These are phyloP conservation scores for Ormyrus rosae DNA, from an alignment of 2,888 invertebrate genomes.

Conservation along the genomic window DNA sequence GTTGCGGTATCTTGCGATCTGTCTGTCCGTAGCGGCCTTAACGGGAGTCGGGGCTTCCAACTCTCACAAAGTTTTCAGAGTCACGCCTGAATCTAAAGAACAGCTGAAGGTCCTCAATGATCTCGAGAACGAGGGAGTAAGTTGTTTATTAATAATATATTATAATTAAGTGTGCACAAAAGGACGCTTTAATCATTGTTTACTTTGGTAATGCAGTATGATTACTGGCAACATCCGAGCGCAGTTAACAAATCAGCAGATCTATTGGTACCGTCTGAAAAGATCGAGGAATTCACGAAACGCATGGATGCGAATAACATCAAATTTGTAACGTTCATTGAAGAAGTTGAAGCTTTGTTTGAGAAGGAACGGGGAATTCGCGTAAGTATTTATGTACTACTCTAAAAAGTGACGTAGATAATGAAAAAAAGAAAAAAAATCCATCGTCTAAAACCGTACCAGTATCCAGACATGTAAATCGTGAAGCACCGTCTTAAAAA, in stretches of 20 bases:
- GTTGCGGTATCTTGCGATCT: neutral
- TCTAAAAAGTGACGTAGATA: no score
- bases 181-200: neutral
- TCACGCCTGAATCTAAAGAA: constrained; percentile 24
- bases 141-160: neutral
- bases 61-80: constrained; percentile 33
- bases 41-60: neutral
- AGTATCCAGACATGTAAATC: no score
- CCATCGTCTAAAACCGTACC: no score
- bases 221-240: constrained; percentile 62
- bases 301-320: constrained; percentile 74
- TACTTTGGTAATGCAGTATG: constrained; percentile 52
- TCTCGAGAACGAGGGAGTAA: constrained; percentile 29
- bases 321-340: constrained; percentile 75
- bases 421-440: no score
- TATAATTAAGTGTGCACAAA: no score
- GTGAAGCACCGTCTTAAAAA: no score
- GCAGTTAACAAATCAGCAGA: constrained; percentile 74
- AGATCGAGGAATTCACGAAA: constrained; percentile 76
- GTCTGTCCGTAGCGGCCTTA: neutral
- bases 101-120: constrained; percentile 22
- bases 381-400: neutral
- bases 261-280: constrained; percentile 80
- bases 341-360: constrained; percentile 79
- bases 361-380: constrained; percentile 59